These are phyloP conservation scores for Adineta ricciae DNA, from an alignment of 2,888 invertebrate genomes.

Conservation along the genomic window DNA sequence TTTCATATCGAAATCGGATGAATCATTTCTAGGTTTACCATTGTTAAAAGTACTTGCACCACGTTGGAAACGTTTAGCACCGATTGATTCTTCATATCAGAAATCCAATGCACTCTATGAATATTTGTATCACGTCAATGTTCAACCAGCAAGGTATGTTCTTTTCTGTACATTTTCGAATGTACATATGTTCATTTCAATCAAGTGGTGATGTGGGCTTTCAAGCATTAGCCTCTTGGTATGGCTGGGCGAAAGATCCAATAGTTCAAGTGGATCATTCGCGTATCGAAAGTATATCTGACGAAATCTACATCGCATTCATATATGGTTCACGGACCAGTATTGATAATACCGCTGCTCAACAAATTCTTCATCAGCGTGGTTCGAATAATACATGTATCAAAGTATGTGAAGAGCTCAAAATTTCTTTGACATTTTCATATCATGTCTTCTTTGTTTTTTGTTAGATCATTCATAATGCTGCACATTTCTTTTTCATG, in stretches of 20 bases:
- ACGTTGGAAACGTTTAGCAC: slow-evolving; percentile 14
- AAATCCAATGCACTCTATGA: slow-evolving; percentile 61
- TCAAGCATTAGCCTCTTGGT: slow-evolving; percentile 65
- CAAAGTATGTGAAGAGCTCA: not conserved
- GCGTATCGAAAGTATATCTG: slow-evolving; percentile 62
- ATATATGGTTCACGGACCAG: slow-evolving; percentile 85
- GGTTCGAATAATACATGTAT: not conserved
- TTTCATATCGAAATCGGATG: too few species aligned
- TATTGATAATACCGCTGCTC: slow-evolving; percentile 71
- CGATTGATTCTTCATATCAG: slow-evolving; percentile 29
- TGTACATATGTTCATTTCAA: too few species aligned
- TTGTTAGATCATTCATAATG: slow-evolving; percentile 13
- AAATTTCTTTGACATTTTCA: not conserved
- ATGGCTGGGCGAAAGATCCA: slow-evolving; percentile 88
- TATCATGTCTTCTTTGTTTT: too few species aligned
- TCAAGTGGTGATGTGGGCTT: slow-evolving; percentile 79
- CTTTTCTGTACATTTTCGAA: too few species aligned
- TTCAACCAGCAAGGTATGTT: slow-evolving; percentile 42
- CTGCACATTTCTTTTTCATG: slow-evolving; percentile 14
- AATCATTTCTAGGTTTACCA: slow-evolving; percentile 13
- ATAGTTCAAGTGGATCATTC: slow-evolving; percentile 59
- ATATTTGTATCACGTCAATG: slow-evolving; percentile 90
- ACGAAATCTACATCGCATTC: slow-evolving; percentile 70
- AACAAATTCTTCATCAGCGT: slow-evolving; percentile 14
- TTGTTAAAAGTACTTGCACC: not conserved